phyloP scores from a whole-genome alignment of 2,113 vertebrate genomes.

The Pituophis catenifer region DNA sequence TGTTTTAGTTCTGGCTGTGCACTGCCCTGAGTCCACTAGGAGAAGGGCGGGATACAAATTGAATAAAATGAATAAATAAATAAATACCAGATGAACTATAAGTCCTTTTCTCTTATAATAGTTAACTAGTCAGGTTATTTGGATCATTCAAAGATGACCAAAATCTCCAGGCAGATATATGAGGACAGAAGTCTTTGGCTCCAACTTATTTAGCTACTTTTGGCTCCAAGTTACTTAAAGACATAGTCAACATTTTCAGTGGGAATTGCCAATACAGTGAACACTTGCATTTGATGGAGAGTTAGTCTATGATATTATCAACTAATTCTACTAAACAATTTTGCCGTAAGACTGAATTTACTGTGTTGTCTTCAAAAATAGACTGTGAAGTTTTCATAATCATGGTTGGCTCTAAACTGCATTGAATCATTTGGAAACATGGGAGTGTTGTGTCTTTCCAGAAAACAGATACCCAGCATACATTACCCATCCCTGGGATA shows the following conservation, averaged over 20 bases:
- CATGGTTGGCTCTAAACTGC: too few relatives aligned
- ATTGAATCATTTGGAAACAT: background rate
- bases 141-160: background rate
- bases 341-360: background rate
- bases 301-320: background rate
- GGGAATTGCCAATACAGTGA: background rate
- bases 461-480: background rate
- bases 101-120: background rate
- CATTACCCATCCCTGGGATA: background rate
- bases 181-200: background rate
- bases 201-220: background rate
- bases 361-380: background rate
- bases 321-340: background rate
- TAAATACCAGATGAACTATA: background rate
- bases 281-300: background rate
- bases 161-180: background rate
- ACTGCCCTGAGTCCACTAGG: too few relatives aligned
- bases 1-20: too few relatives aligned
- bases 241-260: background rate
- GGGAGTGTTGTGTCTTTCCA: background rate
- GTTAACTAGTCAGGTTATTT: background rate
- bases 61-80: too few relatives aligned
- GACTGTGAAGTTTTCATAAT: background rate
- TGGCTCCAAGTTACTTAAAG: background rate
- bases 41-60: too few relatives aligned